phyloP scores from a whole-genome alignment of 2,113 vertebrate genomes.

The Pseudopipra pipra region DNA sequence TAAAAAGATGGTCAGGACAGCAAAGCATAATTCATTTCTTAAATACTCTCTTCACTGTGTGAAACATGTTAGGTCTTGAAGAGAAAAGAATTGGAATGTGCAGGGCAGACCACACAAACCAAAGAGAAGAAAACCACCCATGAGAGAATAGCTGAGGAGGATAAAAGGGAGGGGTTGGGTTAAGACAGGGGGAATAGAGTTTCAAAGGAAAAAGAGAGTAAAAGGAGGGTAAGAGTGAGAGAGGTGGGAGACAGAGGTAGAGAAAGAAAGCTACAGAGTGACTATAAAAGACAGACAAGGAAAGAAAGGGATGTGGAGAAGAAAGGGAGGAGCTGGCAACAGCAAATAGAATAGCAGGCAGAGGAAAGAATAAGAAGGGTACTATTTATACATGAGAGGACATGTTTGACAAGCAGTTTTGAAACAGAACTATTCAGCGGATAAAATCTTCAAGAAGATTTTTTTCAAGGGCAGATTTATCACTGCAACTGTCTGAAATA shows the following conservation, averaged over 20 bases:
- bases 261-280: background rate
- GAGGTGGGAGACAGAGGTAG: background rate
- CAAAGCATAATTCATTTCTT: constrained; percentile 37
- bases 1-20: constrained; percentile 35
- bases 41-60: constrained; percentile 26
- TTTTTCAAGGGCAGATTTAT: background rate
- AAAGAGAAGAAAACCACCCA: constrained; percentile 49
- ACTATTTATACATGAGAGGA: constrained; percentile 19
- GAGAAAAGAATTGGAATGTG: constrained; percentile 64
- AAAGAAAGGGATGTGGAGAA: background rate
- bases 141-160: constrained; percentile 35
- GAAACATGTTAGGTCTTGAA: constrained; percentile 67
- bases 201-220: constrained; percentile 25
- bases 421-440: constrained; percentile 20
- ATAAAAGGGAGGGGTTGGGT: constrained; percentile 37
- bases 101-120: constrained; percentile 61
- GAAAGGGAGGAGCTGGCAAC: background rate
- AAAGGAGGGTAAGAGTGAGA: constrained; percentile 18
- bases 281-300: background rate
- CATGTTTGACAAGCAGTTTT: constrained; percentile 16
- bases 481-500: background rate
- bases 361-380: background rate
- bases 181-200: constrained; percentile 29
- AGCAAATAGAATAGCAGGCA: constrained; percentile 5
- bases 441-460: constrained; percentile 1